Conservation (phyloP, 2,113 vertebrate species). For the Machaerirhynchus nigripectus region DNA sequence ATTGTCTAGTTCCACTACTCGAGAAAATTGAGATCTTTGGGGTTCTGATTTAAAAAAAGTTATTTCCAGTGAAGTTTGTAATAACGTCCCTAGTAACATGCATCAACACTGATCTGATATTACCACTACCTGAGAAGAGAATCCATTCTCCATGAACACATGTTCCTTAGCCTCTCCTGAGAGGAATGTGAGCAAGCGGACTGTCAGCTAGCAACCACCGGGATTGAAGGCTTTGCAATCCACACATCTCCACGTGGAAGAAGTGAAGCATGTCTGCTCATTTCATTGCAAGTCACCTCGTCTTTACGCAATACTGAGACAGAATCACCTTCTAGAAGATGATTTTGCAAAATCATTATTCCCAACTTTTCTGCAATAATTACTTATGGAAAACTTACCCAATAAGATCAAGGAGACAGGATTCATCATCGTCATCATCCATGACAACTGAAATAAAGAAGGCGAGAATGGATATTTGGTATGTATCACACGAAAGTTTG, state of each 20-base stretch:
- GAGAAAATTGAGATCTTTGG: neutral
- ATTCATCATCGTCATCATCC: conserved; percentile 97
- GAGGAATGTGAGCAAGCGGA: neutral
- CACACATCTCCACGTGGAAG: neutral
- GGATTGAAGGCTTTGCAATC: neutral
- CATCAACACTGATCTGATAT: neutral
- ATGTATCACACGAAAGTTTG: neutral
- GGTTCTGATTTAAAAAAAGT: neutral
- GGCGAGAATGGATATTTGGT: neutral
- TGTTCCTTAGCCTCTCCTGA: neutral
- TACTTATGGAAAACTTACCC: conserved; percentile 80
- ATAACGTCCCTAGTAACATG: neutral
- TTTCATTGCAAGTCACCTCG: neutral
- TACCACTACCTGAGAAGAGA: neutral
- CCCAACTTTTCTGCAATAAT: neutral
- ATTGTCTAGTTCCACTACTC: neutral
- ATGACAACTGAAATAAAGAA: conserved; percentile 88
- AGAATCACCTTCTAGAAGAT: neutral
- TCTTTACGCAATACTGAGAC: neutral
- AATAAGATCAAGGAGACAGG: conserved; percentile 99
- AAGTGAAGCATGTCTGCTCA: neutral
- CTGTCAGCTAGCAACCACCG: neutral
- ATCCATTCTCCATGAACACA: neutral
- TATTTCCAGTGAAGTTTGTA: neutral
- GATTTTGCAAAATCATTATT: neutral